Conservation (phyloP, 2,888 invertebrate species). For the Erebia epiphron region DNA sequence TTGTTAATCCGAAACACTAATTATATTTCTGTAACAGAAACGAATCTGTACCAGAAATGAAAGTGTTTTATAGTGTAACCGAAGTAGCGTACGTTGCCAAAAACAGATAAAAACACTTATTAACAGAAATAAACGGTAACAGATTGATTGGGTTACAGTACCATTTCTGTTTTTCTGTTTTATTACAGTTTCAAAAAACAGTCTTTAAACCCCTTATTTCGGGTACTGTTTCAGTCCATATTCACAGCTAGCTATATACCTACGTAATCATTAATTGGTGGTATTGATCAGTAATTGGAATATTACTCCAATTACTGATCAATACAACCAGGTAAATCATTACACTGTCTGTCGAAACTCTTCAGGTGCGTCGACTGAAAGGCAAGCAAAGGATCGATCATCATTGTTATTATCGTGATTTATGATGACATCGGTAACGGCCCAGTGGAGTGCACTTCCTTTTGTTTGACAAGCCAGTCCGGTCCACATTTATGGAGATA, state of each 20-base stretch:
- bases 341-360: background rate
- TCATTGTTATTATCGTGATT: conserved; percentile 50
- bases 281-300: background rate
- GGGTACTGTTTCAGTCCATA: too few relatives aligned
- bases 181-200: too few relatives aligned
- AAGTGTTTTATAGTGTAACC: too few relatives aligned
- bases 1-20: too few relatives aligned
- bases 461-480: conserved; percentile 72
- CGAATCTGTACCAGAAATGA: too few relatives aligned
- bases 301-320: conserved; percentile 7
- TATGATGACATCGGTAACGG: conserved; percentile 39
- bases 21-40: too few relatives aligned
- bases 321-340: background rate
- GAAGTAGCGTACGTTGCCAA: too few relatives aligned
- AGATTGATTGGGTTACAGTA: too few relatives aligned
- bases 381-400: conserved; percentile 77
- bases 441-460: conserved; percentile 71
- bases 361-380: conserved; percentile 48
- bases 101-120: too few relatives aligned
- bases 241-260: background rate
- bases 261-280: background rate
- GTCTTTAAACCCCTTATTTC: too few relatives aligned
- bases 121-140: too few relatives aligned
- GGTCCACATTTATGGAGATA: conserved; percentile 51
- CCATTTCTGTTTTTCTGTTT: too few relatives aligned